These are phyloP conservation scores for Caradrina kadenii DNA, from an alignment of 2,888 invertebrate genomes.

Conservation along the genomic window DNA sequence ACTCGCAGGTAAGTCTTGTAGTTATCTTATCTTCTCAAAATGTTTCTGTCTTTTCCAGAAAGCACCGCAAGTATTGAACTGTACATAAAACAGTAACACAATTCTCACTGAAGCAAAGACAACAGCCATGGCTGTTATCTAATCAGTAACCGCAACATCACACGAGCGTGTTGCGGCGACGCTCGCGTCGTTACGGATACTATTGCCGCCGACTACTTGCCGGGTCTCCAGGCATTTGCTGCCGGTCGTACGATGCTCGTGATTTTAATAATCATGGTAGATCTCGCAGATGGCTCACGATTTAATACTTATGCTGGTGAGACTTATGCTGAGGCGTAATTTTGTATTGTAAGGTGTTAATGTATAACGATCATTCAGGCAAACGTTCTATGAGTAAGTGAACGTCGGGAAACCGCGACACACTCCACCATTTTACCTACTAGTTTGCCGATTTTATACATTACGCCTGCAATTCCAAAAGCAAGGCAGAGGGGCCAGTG, in stretches of 20 bases:
- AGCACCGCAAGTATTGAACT: background rate
- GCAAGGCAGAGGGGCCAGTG: too few relatives aligned
- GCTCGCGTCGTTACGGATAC: slow-evolving; percentile 4
- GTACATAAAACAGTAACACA: background rate
- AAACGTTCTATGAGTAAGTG: too few relatives aligned
- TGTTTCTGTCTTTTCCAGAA: background rate
- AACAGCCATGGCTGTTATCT: slow-evolving; percentile 30
- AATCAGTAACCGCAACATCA: slow-evolving; percentile 21
- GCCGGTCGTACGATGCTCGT: background rate
- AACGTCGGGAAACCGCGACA: too few relatives aligned
- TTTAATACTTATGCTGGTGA: too few relatives aligned
- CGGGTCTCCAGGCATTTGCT: background rate
- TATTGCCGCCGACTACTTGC: background rate
- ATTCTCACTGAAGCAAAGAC: background rate
- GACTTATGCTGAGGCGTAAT: too few relatives aligned
- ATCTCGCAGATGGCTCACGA: too few relatives aligned
- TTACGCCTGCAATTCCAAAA: too few relatives aligned
- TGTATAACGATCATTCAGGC: too few relatives aligned
- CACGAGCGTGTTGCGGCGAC: slow-evolving; percentile 1
- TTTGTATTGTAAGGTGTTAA: too few relatives aligned
- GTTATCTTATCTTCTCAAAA: background rate
- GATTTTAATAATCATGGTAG: background rate
- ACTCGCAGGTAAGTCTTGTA: too few relatives aligned
- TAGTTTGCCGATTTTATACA: too few relatives aligned
- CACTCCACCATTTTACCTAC: too few relatives aligned